Base-by-base conservation (phyloP, 2,113 vertebrate genomes). In the Tylochromis polylepis region DNA sequence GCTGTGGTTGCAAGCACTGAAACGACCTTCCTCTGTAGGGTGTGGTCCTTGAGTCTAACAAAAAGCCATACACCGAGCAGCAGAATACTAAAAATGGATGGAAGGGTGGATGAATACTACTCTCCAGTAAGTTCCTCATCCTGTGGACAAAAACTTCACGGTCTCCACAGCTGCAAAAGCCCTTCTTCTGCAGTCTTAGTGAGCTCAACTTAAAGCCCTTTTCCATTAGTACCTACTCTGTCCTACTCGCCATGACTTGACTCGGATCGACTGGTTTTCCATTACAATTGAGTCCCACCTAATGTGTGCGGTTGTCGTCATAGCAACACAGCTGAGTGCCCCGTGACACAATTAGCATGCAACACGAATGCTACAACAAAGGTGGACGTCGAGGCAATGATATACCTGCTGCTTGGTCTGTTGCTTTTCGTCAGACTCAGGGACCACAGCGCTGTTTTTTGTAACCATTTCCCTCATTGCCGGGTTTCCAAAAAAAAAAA, bases 371-470 rank as follows among this genome's bases (percentile, higher is more conserved):
- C 60, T 65, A 65, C 20, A 65, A 38, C 60, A 38, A 38, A 38
- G 60, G 34, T 65, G 60, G 34, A 14, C 4, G 0, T 65, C 0
- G 2, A 65, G 20, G 60, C 34, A 38, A 22, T 3, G 20, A 65
- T 65, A 65, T 14, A 38, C 34, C 34, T 0, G 11, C 34, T 65
- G 60, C 34, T 65, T 65, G 60, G 0, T 38, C 60, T 38, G 34
- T 38, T 2, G 0, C 34, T 65, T 38, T 65, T 65, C 20, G 0
- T 0, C 20, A 65, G 60, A 65, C 4, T 65, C 6, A 0, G 60
- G 34, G 20, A 65, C 18, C 60, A 65, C 34, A 65, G 31, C 11
- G 12, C 60, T 65, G 34, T 65, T 65, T n/a, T 36, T 3, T 0
- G 2, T 14, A 65, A 14, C 60, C 60, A n/a, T 65, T 38, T 36